Conservation (phyloP, 2,888 invertebrate species). For the Anthrax anthrax region DNA sequence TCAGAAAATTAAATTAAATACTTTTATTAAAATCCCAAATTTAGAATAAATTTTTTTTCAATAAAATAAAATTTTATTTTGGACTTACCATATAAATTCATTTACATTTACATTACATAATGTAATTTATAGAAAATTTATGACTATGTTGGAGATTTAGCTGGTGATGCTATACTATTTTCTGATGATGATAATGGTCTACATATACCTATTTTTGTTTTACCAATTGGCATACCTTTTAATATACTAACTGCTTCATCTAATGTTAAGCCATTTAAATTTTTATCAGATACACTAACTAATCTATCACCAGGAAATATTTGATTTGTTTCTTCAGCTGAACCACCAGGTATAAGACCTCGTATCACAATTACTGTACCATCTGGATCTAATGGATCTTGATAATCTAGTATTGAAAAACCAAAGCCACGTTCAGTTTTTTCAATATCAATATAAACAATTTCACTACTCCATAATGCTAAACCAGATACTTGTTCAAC, state of each 20-base stretch:
- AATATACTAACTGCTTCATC: slow-evolving; percentile 93
- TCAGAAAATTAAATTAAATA: no score
- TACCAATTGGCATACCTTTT: slow-evolving; percentile 83
- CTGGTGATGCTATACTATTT: slow-evolving; percentile 33
- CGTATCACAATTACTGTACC: slow-evolving; percentile 95
- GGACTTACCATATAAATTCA: no score
- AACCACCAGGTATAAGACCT: slow-evolving; percentile 93
- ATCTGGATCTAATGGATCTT: slow-evolving; percentile 90
- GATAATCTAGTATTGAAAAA: slow-evolving; percentile 94
- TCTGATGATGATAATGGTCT: slow-evolving; percentile 45
- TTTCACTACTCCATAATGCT: slow-evolving; percentile 93
- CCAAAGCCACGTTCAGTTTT: slow-evolving; percentile 96
- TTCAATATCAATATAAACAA: slow-evolving; percentile 77
- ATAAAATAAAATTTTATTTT: no score
- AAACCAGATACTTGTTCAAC: slow-evolving; percentile 88
- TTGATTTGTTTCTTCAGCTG: slow-evolving; percentile 89
- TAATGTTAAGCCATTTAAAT: slow-evolving; percentile 79
- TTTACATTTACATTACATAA: no score
- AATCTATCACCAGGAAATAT: slow-evolving; percentile 92
- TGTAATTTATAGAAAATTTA: no score
- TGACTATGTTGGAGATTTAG: slow-evolving; percentile 32
- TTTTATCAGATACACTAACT: slow-evolving; percentile 79
- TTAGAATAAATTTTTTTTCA: no score
- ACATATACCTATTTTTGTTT: slow-evolving; percentile 83
- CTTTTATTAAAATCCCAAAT: no score